Base-by-base conservation (phyloP, 2,113 vertebrate species). In the Thryonomys swinderianus region DNA sequence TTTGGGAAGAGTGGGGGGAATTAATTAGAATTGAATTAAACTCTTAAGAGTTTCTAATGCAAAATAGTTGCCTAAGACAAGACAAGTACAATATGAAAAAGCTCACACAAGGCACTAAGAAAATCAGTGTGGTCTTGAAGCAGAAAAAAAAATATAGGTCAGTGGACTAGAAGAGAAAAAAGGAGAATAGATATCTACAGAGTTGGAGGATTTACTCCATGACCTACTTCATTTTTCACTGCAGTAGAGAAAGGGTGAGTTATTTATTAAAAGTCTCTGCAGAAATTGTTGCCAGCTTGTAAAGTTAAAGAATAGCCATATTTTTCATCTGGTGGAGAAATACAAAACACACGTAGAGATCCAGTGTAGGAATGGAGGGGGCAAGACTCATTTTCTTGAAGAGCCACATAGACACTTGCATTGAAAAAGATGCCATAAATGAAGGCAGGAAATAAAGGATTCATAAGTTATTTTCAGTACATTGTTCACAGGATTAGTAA, bases 1-100 rank as follows among this genome's bases (percentile, higher is more conserved):
- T 80, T 16, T 32, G 21, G 55, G 12, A 3, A 74, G 48, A 10
- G 42, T 8, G 13, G 9, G 2, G 5, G 25, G n/a, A n/a, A n/a
- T n/a, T n/a, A n/a, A n/a, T 78, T 90, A 21, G 37, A 82, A 45
- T 74, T 80, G 45, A 84, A 57, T 85, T 61, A 92, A 48, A 88
- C 53, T 66, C 48, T 37, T 51, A 64, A 57, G 27, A 51, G 67
- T 76, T 93, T 93, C 21, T 80, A 30, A 51, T 91, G 51, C 32
- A 86, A 69, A 55, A 71, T 23, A 78, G 8, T 67, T 94, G n/a
- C 34, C 45, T 42, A 82, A 67, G 27, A 81, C 20, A 40, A 64
- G 40, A 37, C 64, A 90, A 42, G 2, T 53, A 40, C 7, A 53
- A 6, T 51, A 34, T 80, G 64, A 67, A 85, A 85, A 73, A 84